Percentiles rank a stretch among this genome's conserved stretches.
Conservation (phyloP, 2,888 invertebrate species). For the Eupithecia inturbata region DNA sequence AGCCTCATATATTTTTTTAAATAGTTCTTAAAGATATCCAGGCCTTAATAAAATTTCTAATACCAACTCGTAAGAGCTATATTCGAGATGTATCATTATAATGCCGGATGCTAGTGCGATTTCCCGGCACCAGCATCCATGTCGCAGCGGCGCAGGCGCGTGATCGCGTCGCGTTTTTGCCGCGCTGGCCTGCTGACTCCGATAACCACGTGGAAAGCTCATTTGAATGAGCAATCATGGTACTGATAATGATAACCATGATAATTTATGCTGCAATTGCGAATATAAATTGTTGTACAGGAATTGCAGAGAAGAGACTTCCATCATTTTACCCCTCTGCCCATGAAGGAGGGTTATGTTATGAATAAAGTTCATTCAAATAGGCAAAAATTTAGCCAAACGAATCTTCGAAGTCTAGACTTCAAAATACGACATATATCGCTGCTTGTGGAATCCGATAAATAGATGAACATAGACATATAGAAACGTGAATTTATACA, state of each 20-base stretch:
- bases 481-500: neutral
- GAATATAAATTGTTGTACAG: neutral
- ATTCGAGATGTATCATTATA: neutral
- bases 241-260: neutral
- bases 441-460: neutral
- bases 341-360: neutral
- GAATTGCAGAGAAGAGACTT: neutral
- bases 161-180: slow-evolving; percentile 33
- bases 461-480: too few relatives aligned
- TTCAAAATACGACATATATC: neutral
- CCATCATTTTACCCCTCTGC: neutral
- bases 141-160: slow-evolving; percentile 31
- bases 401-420: neutral
- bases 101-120: slow-evolving; percentile 23
- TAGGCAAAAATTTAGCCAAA: neutral
- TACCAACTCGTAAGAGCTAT: neutral
- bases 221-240: slow-evolving; percentile 9
- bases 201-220: slow-evolving; percentile 30
- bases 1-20: neutral
- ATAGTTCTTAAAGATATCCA: neutral
- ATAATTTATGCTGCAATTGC: slow-evolving; percentile 1
- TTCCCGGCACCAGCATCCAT: slow-evolving; percentile 32
- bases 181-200: slow-evolving; percentile 33
- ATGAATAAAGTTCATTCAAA: neutral
- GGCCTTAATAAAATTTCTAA: neutral